phyloP scores from a whole-genome alignment of 2,113 vertebrate genomes.

The Sinosuthora webbiana region DNA sequence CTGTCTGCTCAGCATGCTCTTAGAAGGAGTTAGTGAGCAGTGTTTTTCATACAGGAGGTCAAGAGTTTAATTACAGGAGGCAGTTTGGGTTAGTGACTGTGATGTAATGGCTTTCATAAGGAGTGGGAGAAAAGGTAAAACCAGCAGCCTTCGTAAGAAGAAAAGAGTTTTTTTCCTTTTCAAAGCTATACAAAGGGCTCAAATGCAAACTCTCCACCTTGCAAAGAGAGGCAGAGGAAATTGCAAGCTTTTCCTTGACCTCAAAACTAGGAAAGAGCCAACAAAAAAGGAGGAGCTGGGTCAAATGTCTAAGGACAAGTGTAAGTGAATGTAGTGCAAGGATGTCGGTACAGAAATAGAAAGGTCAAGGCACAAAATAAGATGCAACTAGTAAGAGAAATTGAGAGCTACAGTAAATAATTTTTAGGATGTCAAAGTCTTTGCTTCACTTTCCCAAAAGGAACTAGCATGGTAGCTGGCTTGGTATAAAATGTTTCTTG shows the following conservation, averaged over 20 bases:
- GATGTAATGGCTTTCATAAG: background rate
- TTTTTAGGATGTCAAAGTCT: conserved; percentile 18
- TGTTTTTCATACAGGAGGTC: background rate
- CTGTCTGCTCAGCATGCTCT: background rate
- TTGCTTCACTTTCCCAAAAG: conserved; percentile 20
- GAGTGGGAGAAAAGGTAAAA: background rate
- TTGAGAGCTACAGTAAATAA: conserved; percentile 1
- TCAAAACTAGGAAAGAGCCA: background rate
- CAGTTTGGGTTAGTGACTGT: background rate
- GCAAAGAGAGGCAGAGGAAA: background rate
- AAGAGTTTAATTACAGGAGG: background rate
- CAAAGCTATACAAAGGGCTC: background rate
- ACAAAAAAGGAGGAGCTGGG: background rate
- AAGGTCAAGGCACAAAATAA: background rate
- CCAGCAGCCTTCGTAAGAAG: background rate
- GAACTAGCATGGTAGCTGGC: background rate
- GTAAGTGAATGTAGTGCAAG: background rate
- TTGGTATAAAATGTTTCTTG: background rate
- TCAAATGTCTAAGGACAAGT: background rate
- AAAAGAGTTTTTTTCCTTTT: background rate
- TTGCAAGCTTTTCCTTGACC: background rate
- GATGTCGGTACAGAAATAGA: background rate
- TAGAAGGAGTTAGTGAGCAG: background rate
- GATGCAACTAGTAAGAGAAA: background rate
- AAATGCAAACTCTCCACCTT: background rate